Evolutionary conservation across 1,140 invertebrate species (phyloP).

Genomic region (Adelges cooleyi): DNA sequence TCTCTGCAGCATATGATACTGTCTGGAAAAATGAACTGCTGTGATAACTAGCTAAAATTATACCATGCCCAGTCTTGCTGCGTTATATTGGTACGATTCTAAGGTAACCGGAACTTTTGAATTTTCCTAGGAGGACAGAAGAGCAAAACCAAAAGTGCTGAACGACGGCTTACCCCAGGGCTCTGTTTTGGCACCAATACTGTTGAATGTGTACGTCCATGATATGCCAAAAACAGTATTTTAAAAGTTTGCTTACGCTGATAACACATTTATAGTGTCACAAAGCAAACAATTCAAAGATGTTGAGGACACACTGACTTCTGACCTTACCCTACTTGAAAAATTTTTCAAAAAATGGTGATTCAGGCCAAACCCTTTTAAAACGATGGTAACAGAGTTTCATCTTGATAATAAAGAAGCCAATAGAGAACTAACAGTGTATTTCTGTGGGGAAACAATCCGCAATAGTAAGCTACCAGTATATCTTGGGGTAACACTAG

Average conservation of each 20-base stretch:
- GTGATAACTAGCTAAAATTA: background rate
- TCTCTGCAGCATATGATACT: constrained; percentile 29
- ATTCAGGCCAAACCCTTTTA: background rate
- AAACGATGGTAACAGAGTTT: background rate
- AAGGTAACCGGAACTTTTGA: background rate
- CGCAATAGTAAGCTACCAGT: background rate
- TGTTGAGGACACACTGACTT: background rate
- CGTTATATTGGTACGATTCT: background rate
- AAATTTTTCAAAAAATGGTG: background rate
- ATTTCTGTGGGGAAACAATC: background rate
- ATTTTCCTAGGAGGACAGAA: background rate
- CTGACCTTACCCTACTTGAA: background rate
- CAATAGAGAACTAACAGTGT: background rate
- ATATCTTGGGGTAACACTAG: no score
- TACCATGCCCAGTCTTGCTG: background rate
- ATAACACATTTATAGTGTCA: background rate
- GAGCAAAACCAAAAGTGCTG: background rate
- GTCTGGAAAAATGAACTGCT: background rate
- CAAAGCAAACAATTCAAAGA: background rate
- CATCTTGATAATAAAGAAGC: background rate
- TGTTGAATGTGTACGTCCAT: background rate
- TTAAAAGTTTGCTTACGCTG: background rate
- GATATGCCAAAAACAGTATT: background rate
- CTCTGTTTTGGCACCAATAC: constrained; percentile 2
- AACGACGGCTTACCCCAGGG: constrained; percentile 7